phyloP scores from a whole-genome alignment of 2,888 invertebrate species.

The Ectemnius continuus region DNA sequence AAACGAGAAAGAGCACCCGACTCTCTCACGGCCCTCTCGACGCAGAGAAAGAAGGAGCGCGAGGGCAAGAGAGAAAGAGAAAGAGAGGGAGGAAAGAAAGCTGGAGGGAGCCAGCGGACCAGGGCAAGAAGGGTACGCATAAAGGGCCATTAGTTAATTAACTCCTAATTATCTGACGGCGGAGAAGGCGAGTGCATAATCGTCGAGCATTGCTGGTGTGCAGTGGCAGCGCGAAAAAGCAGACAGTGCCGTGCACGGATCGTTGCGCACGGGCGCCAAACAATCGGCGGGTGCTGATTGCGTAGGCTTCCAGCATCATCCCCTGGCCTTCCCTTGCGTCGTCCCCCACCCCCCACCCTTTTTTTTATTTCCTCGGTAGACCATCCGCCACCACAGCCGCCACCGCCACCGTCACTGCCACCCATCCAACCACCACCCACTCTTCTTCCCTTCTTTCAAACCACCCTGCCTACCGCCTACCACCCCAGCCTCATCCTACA shows the following conservation, averaged over 20 bases:
- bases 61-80: conserved; percentile 31
- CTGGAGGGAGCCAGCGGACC: conserved; percentile 5
- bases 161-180: conserved; percentile 73
- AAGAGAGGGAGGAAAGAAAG: conserved; percentile 25
- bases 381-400: conserved; percentile 45
- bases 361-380: conserved; percentile 49
- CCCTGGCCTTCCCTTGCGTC: conserved; percentile 39
- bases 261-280: conserved; percentile 70
- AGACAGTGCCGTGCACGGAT: conserved; percentile 69
- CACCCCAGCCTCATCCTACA: conserved; percentile 4
- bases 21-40: too few relatives aligned
- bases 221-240: conserved; percentile 62
- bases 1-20: too few relatives aligned
- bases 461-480: conserved; percentile 30
- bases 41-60: conserved; percentile 14
- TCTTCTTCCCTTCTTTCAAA: conserved; percentile 50
- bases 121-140: conserved; percentile 61
- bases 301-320: conserved; percentile 58
- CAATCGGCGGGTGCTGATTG: conserved; percentile 67
- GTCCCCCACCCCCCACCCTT: conserved; percentile 26
- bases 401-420: conserved; percentile 25
- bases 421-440: conserved; percentile 27
- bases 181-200: conserved; percentile 68
- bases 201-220: conserved; percentile 65
- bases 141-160: conserved; percentile 76